phyloP scores from a whole-genome alignment of 64 coral and sea anemone species.

The Stichodactyla helianthus region DNA sequence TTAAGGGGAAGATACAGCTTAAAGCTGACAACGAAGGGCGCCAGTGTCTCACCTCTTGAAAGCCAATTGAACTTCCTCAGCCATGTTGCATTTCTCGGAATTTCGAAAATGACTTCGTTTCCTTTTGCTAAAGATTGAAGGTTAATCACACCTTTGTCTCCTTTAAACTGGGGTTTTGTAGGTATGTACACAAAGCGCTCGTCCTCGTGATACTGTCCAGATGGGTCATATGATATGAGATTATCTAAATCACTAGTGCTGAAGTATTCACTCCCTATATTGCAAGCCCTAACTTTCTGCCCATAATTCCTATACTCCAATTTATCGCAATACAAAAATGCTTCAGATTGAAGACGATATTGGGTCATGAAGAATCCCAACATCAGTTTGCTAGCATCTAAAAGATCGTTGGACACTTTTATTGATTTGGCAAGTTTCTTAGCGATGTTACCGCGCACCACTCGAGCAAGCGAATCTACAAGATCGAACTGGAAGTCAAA shows the following conservation, averaged over 20 bases:
- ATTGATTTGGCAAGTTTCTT: constrained; percentile 29
- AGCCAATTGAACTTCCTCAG: constrained; percentile 42
- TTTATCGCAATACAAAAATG: constrained; percentile 42
- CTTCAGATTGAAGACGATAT: constrained; percentile 29
- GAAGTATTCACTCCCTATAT: background rate
- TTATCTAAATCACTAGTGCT: background rate
- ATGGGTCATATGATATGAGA: constrained; percentile 3
- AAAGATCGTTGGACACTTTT: background rate
- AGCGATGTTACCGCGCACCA: constrained; percentile 38
- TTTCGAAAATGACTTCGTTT: constrained; percentile 26
- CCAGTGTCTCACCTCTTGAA: constrained; percentile 19
- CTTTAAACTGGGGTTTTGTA: constrained; percentile 16
- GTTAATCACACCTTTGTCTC: constrained; percentile 36
- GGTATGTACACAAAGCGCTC: constrained; percentile 46
- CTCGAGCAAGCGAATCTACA: constrained; percentile 39
- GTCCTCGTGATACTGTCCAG: background rate
- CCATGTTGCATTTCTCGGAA: constrained; percentile 34
- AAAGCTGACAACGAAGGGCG: constrained; percentile 42
- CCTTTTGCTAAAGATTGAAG: constrained; percentile 35
- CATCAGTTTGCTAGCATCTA: constrained; percentile 23
- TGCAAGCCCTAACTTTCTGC: background rate
- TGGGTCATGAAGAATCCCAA: constrained; percentile 45
- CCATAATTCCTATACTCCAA: constrained; percentile 36
- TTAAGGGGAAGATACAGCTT: constrained; percentile 52
- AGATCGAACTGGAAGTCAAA: constrained; percentile 70